phyloP scores from a whole-genome alignment of 2,797 vertebrate species.

The Heliangelus exortis region DNA sequence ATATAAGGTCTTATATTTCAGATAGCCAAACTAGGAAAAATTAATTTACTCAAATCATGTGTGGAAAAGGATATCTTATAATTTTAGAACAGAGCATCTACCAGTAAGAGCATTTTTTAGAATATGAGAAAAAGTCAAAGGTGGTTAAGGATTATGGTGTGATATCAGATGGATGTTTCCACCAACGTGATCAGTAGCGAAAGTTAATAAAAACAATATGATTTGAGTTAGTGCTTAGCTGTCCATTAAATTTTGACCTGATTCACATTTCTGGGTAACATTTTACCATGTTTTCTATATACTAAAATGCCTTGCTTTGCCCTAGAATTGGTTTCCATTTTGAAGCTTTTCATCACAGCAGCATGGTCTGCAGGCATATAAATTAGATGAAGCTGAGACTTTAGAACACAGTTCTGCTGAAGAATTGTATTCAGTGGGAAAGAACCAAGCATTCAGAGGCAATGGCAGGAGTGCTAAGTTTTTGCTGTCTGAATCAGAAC shows the following conservation, averaged over 20 bases:
- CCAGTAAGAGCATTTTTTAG: not conserved
- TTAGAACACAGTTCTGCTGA: not conserved
- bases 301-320: not conserved
- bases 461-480: not conserved
- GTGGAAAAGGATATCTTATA: not conserved
- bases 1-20: not conserved
- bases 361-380: not conserved
- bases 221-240: not conserved
- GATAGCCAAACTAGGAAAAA: not conserved
- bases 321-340: not conserved
- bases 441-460: not conserved
- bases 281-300: not conserved
- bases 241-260: not conserved
- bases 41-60: not conserved
- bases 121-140: not conserved
- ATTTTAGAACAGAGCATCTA: not conserved
- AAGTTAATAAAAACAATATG: constrained; percentile 15
- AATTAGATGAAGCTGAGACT: not conserved
- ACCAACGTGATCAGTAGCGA: not conserved
- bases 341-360: not conserved
- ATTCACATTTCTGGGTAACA: not conserved
- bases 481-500: not conserved
- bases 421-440: not conserved
- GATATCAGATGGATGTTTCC: not conserved
- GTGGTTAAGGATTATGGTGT: not conserved